Base-by-base conservation (phyloP, 2,797 vertebrate genomes). In the Premnoplex brunnescens region DNA sequence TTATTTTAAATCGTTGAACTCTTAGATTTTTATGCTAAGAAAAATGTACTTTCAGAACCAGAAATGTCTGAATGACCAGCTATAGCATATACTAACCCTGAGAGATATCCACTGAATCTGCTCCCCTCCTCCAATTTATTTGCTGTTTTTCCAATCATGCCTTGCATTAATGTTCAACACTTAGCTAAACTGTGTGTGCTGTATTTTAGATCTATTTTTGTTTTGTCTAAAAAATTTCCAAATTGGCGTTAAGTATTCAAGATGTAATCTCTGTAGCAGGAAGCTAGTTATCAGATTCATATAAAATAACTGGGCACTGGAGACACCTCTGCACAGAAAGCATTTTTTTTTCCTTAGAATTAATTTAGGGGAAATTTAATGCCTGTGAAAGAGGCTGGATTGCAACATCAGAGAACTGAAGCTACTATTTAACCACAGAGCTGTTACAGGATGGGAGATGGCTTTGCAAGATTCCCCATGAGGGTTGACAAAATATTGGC, bases 221-320 rank as follows among this genome's bases (percentile, higher is more conserved):
- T 97, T 97, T 97, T 97, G 95, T 96, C 97, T 98, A 95, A 98
- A 97, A 97, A 96, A 97, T 92, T 97, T 97, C 95, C 95, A 98
- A 98, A 97, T 98, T 97, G 97, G 90, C 96, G 97, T 98, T 97
- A 98, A 96, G 97, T 97, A 98, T 98, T 98, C 98, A 97, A 95
- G 94, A 97, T 84, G 90, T 97, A 98, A 98, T 97, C 97, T 97
- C 97, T 93, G 96, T 95, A 97, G 96, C 96, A 96, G 96, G 94
- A 91, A 94, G 92, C 97, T 97, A 94, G 96, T 97, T 97, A 96
- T 93, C 97, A 97, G 97, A 97, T 97, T 97, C 94, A 93, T 96
- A 93, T 85, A 91, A 97, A 96, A 95, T 97, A 97, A 97, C 97
- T 88, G 89, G 93, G 89, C 96, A 97, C 93, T 93, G 93, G 95